These are phyloP conservation scores for Antennarius maculatus DNA, from an alignment of 2,797 vertebrate species.

Conservation along the genomic window DNA sequence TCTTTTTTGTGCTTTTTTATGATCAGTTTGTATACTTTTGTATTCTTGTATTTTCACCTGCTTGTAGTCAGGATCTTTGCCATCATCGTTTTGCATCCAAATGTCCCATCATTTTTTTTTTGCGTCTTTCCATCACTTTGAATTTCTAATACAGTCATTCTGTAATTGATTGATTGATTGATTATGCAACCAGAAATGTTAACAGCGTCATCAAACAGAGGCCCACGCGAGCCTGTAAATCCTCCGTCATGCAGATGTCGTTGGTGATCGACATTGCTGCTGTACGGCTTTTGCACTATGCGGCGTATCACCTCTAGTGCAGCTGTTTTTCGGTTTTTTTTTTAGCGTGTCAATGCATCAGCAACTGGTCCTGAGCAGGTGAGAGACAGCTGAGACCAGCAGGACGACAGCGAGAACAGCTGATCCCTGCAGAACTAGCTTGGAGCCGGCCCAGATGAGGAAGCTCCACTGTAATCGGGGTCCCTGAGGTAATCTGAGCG, in stretches of 20 bases:
- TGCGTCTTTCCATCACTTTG: no score
- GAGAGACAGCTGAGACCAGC: slow-evolving; percentile 77
- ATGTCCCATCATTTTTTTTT: no score
- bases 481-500: slow-evolving; percentile 77
- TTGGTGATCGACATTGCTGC: neutral
- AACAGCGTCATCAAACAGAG: neutral
- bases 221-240: neutral
- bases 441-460: slow-evolving; percentile 74
- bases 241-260: neutral
- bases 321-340: neutral
- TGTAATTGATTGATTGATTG: neutral
- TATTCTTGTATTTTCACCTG: no score
- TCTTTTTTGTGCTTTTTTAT: neutral
- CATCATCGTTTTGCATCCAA: no score
- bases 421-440: slow-evolving; percentile 70
- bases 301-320: neutral
- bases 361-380: slow-evolving; percentile 66
- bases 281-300: neutral
- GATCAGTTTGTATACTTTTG: no score
- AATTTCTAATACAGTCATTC: no score
- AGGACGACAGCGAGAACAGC: slow-evolving; percentile 59
- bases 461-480: slow-evolving; percentile 64
- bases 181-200: neutral
- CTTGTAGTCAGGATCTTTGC: no score
- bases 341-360: slow-evolving; percentile 20